These are phyloP conservation scores for Dinomys branickii DNA, from an alignment of 2,113 vertebrate genomes.

Conservation along the genomic window DNA sequence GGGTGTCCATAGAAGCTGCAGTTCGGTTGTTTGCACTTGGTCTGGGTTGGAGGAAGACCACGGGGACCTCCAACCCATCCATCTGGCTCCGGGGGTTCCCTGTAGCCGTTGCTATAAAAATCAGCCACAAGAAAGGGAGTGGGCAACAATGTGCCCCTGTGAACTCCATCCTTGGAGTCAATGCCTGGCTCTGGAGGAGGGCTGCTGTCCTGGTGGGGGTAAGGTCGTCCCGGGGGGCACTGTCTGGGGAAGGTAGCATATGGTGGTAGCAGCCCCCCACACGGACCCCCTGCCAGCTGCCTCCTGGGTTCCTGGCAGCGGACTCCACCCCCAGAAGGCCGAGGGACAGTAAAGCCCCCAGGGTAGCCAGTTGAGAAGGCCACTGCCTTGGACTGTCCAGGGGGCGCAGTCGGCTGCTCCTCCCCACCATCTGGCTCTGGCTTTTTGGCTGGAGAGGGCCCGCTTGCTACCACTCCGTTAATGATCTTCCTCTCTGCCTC, in stretches of 20 bases:
- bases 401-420: constrained; percentile 80
- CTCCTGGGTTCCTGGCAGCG: constrained; percentile 89
- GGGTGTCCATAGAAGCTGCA: constrained; percentile 97
- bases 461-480: constrained; percentile 60
- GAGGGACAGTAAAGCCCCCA: constrained; percentile 91
- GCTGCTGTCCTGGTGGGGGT: constrained; percentile 78
- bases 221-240: constrained; percentile 85
- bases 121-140: constrained; percentile 80
- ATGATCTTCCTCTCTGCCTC: constrained; percentile 89
- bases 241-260: constrained; percentile 95
- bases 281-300: constrained; percentile 92
- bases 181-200: constrained; percentile 74
- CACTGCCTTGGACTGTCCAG: constrained; percentile 77
- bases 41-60: constrained; percentile 84
- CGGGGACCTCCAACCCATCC: constrained; percentile 62
- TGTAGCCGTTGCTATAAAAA: constrained; percentile 84
- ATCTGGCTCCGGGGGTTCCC: constrained; percentile 85
- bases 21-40: constrained; percentile 93
- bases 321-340: constrained; percentile 87
- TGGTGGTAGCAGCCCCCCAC: constrained; percentile 86
- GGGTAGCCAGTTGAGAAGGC: constrained; percentile 88
- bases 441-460: constrained; percentile 79
- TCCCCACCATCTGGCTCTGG: constrained; percentile 81
- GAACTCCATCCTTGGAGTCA: constrained; percentile 69
- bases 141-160: constrained; percentile 72